Conservation (phyloP, 2,888 invertebrate genomes). For the Folsomia manolachei region DNA sequence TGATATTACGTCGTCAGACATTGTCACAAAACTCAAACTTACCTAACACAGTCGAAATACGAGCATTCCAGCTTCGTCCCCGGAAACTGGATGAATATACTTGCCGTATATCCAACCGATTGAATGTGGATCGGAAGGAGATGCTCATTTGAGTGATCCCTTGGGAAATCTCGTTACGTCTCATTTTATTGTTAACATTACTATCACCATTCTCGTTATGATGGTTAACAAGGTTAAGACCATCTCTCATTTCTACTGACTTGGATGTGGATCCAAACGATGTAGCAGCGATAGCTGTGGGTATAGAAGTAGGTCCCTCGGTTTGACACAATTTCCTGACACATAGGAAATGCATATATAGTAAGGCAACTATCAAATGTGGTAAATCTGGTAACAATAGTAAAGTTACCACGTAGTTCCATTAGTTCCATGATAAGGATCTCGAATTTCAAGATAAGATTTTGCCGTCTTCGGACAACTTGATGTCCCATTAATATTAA, state of each 20-base stretch:
- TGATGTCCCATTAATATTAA: constrained; percentile 39
- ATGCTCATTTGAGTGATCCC: constrained; percentile 22
- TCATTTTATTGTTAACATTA: constrained; percentile 3
- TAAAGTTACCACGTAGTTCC: constrained; percentile 45
- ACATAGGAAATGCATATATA: no score
- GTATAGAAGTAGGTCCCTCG: neutral
- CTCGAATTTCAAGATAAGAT: constrained; percentile 45
- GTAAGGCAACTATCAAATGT: no score
- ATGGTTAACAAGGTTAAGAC: neutral
- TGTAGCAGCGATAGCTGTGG: neutral
- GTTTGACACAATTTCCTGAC: no score
- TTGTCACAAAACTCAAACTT: constrained; percentile 21
- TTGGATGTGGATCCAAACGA: constrained; percentile 9
- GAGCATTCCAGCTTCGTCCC: constrained; percentile 45
- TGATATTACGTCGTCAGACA: neutral
- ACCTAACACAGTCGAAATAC: constrained; percentile 43
- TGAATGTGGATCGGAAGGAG: constrained; percentile 47
- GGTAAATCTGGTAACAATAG: no score
- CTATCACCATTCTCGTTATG: constrained; percentile 14
- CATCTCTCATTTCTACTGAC: neutral
- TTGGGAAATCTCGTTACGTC: constrained; percentile 35
- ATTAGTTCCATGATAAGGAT: constrained; percentile 45
- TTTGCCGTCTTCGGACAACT: constrained; percentile 37
- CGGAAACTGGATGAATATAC: constrained; percentile 39
- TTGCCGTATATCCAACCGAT: constrained; percentile 47